Evolutionary conservation across 2,797 vertebrate genomes (phyloP).

Genomic region (Prunella strophiata): DNA sequence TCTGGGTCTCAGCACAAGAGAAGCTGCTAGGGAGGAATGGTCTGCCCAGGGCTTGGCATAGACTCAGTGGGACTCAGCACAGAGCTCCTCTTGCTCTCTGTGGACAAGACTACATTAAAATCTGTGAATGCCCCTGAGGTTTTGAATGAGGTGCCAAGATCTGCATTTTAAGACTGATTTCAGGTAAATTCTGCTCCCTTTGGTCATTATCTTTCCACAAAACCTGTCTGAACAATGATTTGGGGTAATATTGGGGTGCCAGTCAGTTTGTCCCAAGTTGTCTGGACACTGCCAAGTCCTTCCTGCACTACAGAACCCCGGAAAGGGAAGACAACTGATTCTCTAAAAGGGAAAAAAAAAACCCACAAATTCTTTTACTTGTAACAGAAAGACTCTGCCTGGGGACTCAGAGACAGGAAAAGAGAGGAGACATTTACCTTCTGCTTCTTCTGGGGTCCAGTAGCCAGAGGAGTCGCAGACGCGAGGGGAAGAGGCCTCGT

Average conservation of each 20-base stretch:
- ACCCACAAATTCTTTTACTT: background rate
- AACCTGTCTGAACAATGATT: background rate
- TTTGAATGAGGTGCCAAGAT: background rate
- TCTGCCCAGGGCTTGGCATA: background rate
- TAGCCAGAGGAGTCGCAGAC: constrained; percentile 94
- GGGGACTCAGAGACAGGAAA: background rate
- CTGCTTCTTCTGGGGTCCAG: constrained; percentile 96
- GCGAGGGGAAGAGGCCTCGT: constrained; percentile 87
- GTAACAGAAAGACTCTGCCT: background rate
- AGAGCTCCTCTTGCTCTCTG: background rate
- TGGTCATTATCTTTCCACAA: background rate
- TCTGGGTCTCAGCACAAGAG: background rate
- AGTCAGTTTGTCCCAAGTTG: background rate
- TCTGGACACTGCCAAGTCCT: background rate
- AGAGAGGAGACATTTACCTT: constrained; percentile 80
- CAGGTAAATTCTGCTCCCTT: background rate
- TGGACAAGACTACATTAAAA: background rate
- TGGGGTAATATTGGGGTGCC: background rate
- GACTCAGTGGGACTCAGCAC: background rate
- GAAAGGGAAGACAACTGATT: background rate
- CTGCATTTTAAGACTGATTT: background rate
- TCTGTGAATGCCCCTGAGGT: background rate
- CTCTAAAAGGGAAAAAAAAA: background rate
- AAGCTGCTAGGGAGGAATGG: background rate
- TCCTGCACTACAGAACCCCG: background rate